These are phyloP conservation scores for Heliconius charithonia DNA, from an alignment of 2,888 invertebrate genomes.

Conservation along the genomic window DNA sequence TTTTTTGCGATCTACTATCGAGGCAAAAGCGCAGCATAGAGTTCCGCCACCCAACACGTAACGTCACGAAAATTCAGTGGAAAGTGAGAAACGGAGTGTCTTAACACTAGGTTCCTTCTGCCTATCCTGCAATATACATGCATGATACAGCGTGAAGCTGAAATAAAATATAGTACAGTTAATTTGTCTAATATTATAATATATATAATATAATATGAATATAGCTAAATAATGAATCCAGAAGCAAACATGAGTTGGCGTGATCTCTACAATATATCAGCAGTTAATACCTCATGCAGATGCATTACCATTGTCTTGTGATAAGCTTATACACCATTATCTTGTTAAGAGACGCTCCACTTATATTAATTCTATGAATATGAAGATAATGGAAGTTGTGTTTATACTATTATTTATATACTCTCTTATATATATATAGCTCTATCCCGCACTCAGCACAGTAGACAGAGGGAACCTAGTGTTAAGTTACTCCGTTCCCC, in stretches of 20 bases:
- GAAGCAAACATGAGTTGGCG: constrained; percentile 15
- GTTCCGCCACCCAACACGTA: background rate
- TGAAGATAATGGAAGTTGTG: constrained; percentile 2
- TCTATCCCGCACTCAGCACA: too few species aligned
- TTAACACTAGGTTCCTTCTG: background rate
- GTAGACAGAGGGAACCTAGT: too few species aligned
- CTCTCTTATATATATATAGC: background rate
- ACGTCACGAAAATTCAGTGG: background rate
- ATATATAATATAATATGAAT: background rate
- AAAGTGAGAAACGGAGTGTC: background rate
- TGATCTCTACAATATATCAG: background rate
- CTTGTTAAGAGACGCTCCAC: constrained; percentile 25
- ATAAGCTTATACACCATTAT: constrained; percentile 28
- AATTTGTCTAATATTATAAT: too few species aligned
- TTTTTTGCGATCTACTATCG: background rate
- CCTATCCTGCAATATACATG: background rate
- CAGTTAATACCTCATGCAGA: constrained; percentile 19
- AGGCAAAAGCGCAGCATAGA: too few species aligned
- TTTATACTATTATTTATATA: background rate
- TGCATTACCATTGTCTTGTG: constrained; percentile 12
- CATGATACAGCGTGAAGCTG: background rate
- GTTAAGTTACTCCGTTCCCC: too few species aligned
- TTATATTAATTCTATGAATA: constrained; percentile 23
- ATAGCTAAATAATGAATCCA: background rate
- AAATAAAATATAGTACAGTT: background rate